Percentiles rank a stretch among this genome's conserved stretches.
Conservation (phyloP, 1,140 invertebrate species). For the Drosophila takahashii region DNA sequence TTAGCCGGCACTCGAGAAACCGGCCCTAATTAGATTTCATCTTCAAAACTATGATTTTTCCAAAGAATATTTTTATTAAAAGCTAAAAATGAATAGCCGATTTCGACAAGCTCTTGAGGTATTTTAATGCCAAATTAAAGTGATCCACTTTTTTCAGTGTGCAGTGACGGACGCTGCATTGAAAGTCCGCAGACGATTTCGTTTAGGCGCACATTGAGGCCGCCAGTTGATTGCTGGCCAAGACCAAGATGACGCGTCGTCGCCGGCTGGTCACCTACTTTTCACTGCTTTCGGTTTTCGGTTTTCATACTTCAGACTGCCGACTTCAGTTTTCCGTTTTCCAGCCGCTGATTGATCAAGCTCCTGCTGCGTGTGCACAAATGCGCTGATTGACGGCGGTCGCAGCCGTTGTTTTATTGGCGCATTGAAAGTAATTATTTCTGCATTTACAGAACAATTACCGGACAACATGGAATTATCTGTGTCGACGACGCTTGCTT, state of each 20-base stretch:
- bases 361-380: slow-evolving; percentile 74
- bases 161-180: slow-evolving; percentile 43
- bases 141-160: neutral
- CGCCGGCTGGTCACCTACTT: slow-evolving; percentile 73
- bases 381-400: slow-evolving; percentile 71
- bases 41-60: too few species aligned
- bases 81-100: neutral
- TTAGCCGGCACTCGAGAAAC: too few species aligned
- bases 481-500: slow-evolving; percentile 74
- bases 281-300: slow-evolving; percentile 71
- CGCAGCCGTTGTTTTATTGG: slow-evolving; percentile 64
- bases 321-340: slow-evolving; percentile 34
- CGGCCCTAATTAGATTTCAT: too few species aligned
- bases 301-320: slow-evolving; percentile 53
- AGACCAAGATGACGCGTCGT: slow-evolving; percentile 41
- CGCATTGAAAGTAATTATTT: slow-evolving; percentile 83
- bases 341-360: slow-evolving; percentile 68
- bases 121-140: neutral
- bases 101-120: neutral
- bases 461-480: slow-evolving; percentile 80
- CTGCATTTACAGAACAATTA: slow-evolving; percentile 83
- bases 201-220: slow-evolving; percentile 63
- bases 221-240: slow-evolving; percentile 54
- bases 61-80: too few species aligned
- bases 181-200: slow-evolving; percentile 77